Evolutionary conservation across 2,113 vertebrate genomes (phyloP), one percentile per base, ranked within the genome.

Genomic region (Chloropsis hardwickii): DNA sequence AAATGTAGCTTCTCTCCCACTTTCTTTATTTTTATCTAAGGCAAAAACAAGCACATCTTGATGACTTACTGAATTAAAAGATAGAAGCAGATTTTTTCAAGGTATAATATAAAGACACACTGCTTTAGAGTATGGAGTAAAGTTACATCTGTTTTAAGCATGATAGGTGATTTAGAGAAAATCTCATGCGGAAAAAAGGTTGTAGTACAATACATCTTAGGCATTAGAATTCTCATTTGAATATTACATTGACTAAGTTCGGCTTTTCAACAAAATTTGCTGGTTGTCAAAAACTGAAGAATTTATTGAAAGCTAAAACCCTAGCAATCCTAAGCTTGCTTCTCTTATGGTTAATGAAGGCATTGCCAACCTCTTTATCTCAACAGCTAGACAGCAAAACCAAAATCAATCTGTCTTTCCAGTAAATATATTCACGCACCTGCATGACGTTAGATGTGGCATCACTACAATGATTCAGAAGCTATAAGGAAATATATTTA

Each of bases 301-400:
- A 92, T 66, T 70, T 88, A 94, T 95, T 88, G 84, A 74, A 44
- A 94, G 47, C 19, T 88, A 62, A 80, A 95, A 21, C 14, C 15
- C 21, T 35, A 66, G 51, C 27, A 88, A 42, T 40, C 6, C 20
- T 67, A 50, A 72, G 22, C 9, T 90, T 80, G n/a, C 13, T 20
- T 56, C 39, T 83, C 51, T 54, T 62, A 53, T 0, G 22, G 54
- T 78, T 92, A 86, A 73, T 45, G 56, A 78, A 78, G 40, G 48
- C 24, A 39, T 20, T 91, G 42, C 18, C 60, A 73, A 72, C 11
- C 18, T 80, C 58, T 94, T 74, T 54, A 82, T 76, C 53, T 72
- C 54, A 81, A 60, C 40, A 85, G 61, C 48, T 79, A 79, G 66
- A 42, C 54, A 94, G 25, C 1, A 2, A 74, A 87, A 81, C 12